These are phyloP conservation scores for Gymnocephalus cernua DNA, from an alignment of 2,113 vertebrate genomes.

Conservation along the genomic window DNA sequence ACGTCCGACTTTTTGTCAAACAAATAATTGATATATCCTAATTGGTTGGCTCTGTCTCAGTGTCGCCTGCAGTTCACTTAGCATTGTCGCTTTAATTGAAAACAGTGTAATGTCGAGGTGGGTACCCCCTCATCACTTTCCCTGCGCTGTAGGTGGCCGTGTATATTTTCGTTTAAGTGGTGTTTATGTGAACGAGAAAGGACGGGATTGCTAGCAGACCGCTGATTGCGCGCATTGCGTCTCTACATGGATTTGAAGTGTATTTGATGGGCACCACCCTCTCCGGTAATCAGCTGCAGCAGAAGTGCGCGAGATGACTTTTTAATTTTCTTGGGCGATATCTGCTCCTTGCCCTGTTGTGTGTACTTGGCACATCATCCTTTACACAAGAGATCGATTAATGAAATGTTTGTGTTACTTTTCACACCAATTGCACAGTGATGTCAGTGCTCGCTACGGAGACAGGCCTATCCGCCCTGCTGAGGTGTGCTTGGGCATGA, in stretches of 20 bases:
- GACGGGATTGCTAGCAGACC: conserved; percentile 94
- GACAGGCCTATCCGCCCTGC: not conserved
- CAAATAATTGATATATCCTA: not conserved
- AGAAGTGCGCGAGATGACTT: conserved; percentile 58
- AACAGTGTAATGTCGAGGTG: conserved; percentile 77
- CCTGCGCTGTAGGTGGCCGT: conserved; percentile 94
- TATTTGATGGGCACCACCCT: conserved; percentile 78
- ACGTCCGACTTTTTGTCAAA: not conserved
- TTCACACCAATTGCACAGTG: not conserved
- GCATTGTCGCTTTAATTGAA: conserved; percentile 80
- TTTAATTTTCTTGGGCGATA: conserved; percentile 71
- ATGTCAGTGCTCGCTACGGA: not conserved
- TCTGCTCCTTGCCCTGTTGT: conserved; percentile 15
- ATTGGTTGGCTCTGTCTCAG: conserved; percentile 38
- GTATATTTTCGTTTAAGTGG: conserved; percentile 94
- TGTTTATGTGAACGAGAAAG: conserved; percentile 95
- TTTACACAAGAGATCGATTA: not conserved
- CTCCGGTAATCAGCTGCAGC: conserved; percentile 80
- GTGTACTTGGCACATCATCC: conserved; percentile 5
- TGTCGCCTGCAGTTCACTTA: conserved; percentile 52
- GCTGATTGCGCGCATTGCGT: conserved; percentile 82
- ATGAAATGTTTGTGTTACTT: not conserved
- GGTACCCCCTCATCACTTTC: conserved; percentile 82
- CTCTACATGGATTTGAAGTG: conserved; percentile 75
- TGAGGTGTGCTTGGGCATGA: conserved; percentile 3